Evolutionary conservation across 2,113 vertebrate species (phyloP), one percentile per base, ranked within the genome.

Genomic region (Zosterops borbonicus): DNA sequence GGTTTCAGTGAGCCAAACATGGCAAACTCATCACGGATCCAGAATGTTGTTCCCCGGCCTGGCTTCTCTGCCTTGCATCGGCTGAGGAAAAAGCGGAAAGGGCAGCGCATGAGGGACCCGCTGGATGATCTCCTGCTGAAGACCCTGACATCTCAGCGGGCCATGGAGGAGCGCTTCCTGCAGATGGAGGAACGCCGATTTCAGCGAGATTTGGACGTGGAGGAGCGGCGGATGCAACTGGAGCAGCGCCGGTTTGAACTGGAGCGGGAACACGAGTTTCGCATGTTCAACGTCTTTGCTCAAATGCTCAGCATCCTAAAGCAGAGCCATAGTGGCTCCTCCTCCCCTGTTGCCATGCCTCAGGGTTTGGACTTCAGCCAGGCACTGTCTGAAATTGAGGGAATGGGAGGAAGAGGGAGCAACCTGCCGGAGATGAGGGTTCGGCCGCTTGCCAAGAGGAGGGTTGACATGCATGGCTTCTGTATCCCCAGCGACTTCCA

Each of bases 231-330:
- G 60, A 97, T 98, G 86, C 98, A 97, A 12, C 94, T 98, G 93
- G 99, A 99, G 91, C 98, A 99, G 91, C 97, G 95, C 31, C 97
- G 98, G 28, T 86, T 97, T 3, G 98, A 98, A 55, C 97, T 97
- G 95, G 97, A 98, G 82, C 85, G 97, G 5, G 98, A 98, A 50
- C 98, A 99, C 3, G 98, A 99, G 95, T 97, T 98, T 28, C 98
- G 98, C 58, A 98, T 99, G 91, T 97, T 98, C 95, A 96, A 44
- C 5, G 94, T 99, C 87, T 97, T 99, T 20, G 96, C 98, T 4
- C 97, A 97, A 69, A 98, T 97, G 94, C 56, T 97, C 67, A 94
- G 60, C 55, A 94, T 98, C 92, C 86, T 98, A 2, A 97, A 96
- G 35, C 97, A 97, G 80, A 94, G 87, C 60, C 91, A 95, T 11